These are phyloP conservation scores for Danio albolineatus DNA, from an alignment of 2,797 vertebrate genomes.

Conservation along the genomic window DNA sequence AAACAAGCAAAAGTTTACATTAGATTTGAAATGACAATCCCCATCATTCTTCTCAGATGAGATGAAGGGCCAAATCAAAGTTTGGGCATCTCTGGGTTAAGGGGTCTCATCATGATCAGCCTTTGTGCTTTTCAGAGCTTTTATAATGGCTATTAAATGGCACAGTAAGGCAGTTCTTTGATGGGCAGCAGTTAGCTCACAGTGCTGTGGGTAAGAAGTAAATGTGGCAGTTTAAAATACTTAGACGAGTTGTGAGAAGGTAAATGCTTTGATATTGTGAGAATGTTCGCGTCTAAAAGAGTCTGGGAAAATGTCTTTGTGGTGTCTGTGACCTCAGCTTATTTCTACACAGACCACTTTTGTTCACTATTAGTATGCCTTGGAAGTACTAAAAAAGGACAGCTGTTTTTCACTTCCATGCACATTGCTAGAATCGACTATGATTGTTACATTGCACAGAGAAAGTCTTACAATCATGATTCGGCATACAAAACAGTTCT, in stretches of 20 bases:
- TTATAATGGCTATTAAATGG: slow-evolving; percentile 24
- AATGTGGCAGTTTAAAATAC: slow-evolving; percentile 1
- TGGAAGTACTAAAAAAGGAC: neutral
- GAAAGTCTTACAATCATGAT: neutral
- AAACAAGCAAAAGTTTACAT: no score
- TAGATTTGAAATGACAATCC: no score
- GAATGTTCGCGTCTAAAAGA: slow-evolving; percentile 19
- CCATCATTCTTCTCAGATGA: no score
- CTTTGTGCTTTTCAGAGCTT: slow-evolving; percentile 10
- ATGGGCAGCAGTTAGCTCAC: neutral
- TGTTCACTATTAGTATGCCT: neutral
- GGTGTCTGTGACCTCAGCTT: slow-evolving; percentile 45
- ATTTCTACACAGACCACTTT: neutral
- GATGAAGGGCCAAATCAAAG: no score
- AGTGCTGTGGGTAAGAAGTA: neutral
- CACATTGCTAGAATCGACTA: slow-evolving; percentile 10
- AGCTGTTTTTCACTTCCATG: slow-evolving; percentile 4
- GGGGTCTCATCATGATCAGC: slow-evolving; percentile 18
- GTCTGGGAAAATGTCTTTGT: slow-evolving; percentile 52
- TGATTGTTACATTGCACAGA: neutral
- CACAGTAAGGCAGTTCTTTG: neutral
- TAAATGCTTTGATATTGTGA: slow-evolving; percentile 5
- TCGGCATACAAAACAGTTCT: no score
- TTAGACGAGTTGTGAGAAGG: neutral
- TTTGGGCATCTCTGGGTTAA: no score